A percentile compares a stretch with the other conserved stretches of the same genome.
Evolutionary conservation across 2,113 vertebrate genomes (phyloP).

Genomic region (Oryzias curvinotus): DNA sequence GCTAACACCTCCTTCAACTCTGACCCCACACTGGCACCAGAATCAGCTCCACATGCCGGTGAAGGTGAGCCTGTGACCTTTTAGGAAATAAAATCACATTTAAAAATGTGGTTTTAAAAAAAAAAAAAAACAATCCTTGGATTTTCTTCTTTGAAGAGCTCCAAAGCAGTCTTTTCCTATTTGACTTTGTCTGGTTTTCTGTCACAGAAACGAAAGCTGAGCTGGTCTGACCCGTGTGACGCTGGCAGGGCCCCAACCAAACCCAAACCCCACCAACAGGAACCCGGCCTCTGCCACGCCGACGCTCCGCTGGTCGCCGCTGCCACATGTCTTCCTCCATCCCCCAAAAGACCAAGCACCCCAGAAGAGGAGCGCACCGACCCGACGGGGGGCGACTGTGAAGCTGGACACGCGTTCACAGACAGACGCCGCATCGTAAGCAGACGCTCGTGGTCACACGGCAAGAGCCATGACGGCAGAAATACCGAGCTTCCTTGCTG

Average conservation of each 20-base stretch:
- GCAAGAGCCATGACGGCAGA: slow-evolving; percentile 13
- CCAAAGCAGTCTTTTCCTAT: not conserved
- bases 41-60: slow-evolving; percentile 76
- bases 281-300: slow-evolving; percentile 12
- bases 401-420: slow-evolving; percentile 36
- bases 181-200: slow-evolving; percentile 5
- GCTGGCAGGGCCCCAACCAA: slow-evolving; percentile 16
- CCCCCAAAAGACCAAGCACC: slow-evolving; percentile 11
- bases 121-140: too few species aligned
- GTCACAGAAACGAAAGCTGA: slow-evolving; percentile 74
- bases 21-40: slow-evolving; percentile 52
- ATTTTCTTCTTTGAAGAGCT: not conserved
- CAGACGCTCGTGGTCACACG: slow-evolving; percentile 10
- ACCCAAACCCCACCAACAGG: slow-evolving; percentile 26
- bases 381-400: not conserved
- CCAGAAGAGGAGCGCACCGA: not conserved
- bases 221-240: slow-evolving; percentile 56
- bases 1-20: slow-evolving; percentile 21
- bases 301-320: slow-evolving; percentile 6
- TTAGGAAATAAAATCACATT: too few species aligned
- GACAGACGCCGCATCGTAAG: slow-evolving; percentile 9
- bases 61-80: slow-evolving; percentile 45
- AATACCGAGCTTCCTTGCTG: slow-evolving; percentile 17
- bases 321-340: slow-evolving; percentile 17
- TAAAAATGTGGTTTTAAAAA: too few species aligned